Evolutionary conservation across 2,888 invertebrate genomes (phyloP), one percentile per base, ranked within the genome.

Genomic region (Sesia apiformis): DNA sequence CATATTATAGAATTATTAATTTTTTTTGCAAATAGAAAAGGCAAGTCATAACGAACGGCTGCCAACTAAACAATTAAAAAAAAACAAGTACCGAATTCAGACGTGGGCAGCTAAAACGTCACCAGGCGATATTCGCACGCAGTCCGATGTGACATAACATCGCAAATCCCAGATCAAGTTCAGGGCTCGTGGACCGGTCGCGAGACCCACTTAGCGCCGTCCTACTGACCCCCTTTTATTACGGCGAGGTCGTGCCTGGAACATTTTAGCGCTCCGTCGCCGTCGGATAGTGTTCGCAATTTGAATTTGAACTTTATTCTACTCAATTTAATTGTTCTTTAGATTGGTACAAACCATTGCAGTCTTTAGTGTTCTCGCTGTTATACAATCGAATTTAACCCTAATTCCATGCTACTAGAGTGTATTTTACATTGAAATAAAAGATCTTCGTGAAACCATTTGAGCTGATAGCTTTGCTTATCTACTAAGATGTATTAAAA

Each of bases 91-190:
- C n/a, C 5, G 46, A 46, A 23, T 23, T 23, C 23, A 23, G 23
- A 23, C 23, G 23, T 46, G 46, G 4, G 46, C 46, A 8, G 46
- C 46, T 46, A 46, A 49, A 53, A 55, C 53, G 55, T 55, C 55
- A 55, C 23, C 51, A 52, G 38, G 23, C 52, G 49, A 50, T 52
- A 56, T 52, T 59, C 51, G 55, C 58, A 60, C 60, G 52, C 46
- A 59, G 42, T n/a, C 52, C 51, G 41, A 41, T 58, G 63, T 74
- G 71, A 73, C 68, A 72, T 72, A 76, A 76, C 65, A 60, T 61
- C 59, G 67, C 66, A 63, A 64, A 69, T 63, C 65, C 67, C 75
- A 63, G 61, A 63, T 62, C 86, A 86, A 85, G 86, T 85, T 84
- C 87, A 84, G 74, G 84, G 84, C 75, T 81, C 71, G 58, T 63